Evolutionary conservation across 2,888 invertebrate species (phyloP).

Genomic region (Cerceris ruficornis): DNA sequence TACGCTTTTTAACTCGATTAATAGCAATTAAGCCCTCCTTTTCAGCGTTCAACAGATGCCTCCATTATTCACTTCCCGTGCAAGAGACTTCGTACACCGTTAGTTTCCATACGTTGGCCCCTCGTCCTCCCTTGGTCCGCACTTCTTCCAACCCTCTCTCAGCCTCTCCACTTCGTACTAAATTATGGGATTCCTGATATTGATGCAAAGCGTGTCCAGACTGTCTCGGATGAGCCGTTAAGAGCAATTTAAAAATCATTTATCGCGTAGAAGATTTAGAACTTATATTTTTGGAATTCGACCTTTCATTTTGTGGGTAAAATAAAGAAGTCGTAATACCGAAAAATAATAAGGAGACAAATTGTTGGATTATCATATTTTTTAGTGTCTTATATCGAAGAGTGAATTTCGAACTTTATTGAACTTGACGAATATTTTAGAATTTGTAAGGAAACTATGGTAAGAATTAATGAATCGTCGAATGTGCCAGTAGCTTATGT

Average conservation of each 20-base stretch:
- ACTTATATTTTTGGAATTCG: too few relatives aligned
- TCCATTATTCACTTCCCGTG: conserved; percentile 8
- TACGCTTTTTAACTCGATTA: conserved; percentile 6
- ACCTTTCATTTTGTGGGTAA: neutral
- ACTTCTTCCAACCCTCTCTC: conserved; percentile 30
- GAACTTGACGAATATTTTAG: too few relatives aligned
- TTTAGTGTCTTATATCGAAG: too few relatives aligned
- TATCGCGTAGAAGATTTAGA: conserved; percentile 16
- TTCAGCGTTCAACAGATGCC: neutral
- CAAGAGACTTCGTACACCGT: neutral
- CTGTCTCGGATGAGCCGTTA: conserved; percentile 41
- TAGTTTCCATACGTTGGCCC: conserved; percentile 1
- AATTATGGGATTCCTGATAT: conserved; percentile 47
- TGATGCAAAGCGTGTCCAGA: conserved; percentile 48
- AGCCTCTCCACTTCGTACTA: conserved; percentile 41
- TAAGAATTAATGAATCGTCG: too few relatives aligned
- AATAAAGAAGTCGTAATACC: conserved; percentile 5
- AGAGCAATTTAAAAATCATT: conserved; percentile 49
- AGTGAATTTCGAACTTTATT: too few relatives aligned
- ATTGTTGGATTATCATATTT: too few relatives aligned
- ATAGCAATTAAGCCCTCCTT: neutral
- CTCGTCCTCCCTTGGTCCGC: conserved; percentile 13
- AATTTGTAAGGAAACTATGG: too few relatives aligned
- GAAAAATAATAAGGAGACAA: neutral
- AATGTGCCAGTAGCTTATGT: too few relatives aligned